A percentile compares a stretch with the other conserved stretches of the same genome.
phyloP scores from a whole-genome alignment of 1,140 invertebrate genomes.

The Cylas formicarius region DNA sequence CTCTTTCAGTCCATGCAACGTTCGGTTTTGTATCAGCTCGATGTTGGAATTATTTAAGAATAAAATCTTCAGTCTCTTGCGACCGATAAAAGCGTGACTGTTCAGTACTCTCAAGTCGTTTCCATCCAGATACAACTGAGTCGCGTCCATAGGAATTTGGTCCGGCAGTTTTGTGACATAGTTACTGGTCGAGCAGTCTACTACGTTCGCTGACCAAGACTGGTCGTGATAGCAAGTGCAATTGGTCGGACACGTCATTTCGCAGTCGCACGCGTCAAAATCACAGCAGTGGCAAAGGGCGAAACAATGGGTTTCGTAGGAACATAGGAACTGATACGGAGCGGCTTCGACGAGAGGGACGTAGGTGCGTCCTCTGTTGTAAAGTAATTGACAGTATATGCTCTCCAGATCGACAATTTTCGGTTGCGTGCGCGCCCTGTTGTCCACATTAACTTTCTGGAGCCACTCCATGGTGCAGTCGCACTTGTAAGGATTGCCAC shows the following conservation, averaged over 20 bases:
- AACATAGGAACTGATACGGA: constrained; percentile 83
- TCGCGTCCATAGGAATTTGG: constrained; percentile 87
- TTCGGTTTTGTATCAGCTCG: constrained; percentile 78
- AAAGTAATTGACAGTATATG: constrained; percentile 80
- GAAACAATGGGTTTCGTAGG: constrained; percentile 85
- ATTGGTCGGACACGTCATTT: constrained; percentile 88
- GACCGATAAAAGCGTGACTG: constrained; percentile 84
- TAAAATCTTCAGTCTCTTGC: constrained; percentile 74
- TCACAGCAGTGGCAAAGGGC: constrained; percentile 88
- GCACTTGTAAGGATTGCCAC: constrained; percentile 83
- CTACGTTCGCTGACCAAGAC: constrained; percentile 85
- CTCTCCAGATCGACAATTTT: constrained; percentile 80
- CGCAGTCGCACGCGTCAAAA: constrained; percentile 89
- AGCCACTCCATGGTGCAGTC: constrained; percentile 82
- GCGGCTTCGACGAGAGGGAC: constrained; percentile 76
- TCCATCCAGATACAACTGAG: constrained; percentile 81
- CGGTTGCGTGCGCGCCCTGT: constrained; percentile 71
- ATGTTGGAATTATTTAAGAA: constrained; percentile 82
- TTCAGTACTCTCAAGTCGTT: constrained; percentile 70
- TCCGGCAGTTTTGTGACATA: constrained; percentile 68
- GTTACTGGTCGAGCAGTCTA: constrained; percentile 74
- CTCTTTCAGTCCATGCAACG: constrained; percentile 80
- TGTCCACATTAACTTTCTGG: constrained; percentile 73
- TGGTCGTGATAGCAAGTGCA: constrained; percentile 91
- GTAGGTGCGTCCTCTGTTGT: constrained; percentile 70